Conservation (phyloP, 2,888 invertebrate species). For the Conomelus anceps region DNA sequence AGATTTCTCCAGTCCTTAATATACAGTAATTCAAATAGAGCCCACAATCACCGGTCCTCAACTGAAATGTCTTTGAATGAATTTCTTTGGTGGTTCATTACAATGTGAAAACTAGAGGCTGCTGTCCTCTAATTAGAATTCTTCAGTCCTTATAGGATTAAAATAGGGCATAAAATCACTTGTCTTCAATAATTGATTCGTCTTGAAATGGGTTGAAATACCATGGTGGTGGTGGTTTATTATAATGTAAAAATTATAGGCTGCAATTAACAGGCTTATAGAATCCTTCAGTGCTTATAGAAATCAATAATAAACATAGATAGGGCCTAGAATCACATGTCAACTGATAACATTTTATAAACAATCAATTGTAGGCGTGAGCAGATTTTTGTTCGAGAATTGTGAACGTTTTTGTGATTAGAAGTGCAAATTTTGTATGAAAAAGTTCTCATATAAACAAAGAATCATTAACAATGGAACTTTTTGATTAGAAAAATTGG, state of each 20-base stretch:
- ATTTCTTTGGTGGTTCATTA: no score
- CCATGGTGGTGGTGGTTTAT: constrained; percentile 45
- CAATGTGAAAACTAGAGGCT: constrained; percentile 46
- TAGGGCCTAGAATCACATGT: constrained; percentile 37
- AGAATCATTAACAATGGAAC: no score
- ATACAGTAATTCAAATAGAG: no score
- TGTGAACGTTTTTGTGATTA: no score
- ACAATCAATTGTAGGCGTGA: constrained; percentile 25
- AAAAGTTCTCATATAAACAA: no score
- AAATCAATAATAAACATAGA: constrained; percentile 43
- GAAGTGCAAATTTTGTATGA: no score
- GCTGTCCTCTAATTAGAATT: constrained; percentile 50
- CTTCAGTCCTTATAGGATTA: constrained; percentile 41
- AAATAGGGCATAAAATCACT: no score
- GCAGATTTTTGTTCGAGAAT: constrained; percentile 28
- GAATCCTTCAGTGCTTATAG: constrained; percentile 49
- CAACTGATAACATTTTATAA: constrained; percentile 49
- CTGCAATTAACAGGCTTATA: constrained; percentile 47
- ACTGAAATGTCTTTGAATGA: not conserved
- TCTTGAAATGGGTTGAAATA: constrained; percentile 42
- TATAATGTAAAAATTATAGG: constrained; percentile 49
- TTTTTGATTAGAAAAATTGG: no score
- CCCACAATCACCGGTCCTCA: not conserved
- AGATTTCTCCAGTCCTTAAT: no score
- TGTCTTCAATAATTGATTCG: no score